phyloP scores from a whole-genome alignment of 2,888 invertebrate genomes.

The Torymus tubicola region DNA sequence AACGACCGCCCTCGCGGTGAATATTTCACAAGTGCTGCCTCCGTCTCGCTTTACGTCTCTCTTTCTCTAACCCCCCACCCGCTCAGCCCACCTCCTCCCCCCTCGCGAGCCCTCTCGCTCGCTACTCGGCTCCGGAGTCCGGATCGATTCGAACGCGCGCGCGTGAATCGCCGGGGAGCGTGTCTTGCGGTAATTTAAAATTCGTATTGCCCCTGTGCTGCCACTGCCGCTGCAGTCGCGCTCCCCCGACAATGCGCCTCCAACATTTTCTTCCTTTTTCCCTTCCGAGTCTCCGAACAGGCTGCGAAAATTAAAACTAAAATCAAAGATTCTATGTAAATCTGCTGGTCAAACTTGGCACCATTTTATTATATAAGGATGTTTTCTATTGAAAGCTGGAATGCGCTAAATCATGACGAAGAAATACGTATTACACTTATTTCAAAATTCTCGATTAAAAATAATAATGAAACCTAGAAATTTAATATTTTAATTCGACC shows the following conservation, averaged over 20 bases:
- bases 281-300: background rate
- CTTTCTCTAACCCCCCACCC: constrained; percentile 42
- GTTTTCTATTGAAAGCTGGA: no score
- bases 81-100: background rate
- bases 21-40: constrained; percentile 60
- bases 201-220: constrained; percentile 31
- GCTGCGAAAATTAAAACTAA: no score
- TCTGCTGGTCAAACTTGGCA: no score
- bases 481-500: no score
- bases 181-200: constrained; percentile 55
- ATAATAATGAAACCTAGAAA: no score
- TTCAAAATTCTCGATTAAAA: no score
- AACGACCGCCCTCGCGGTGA: constrained; percentile 58
- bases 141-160: constrained; percentile 39
- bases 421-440: no score
- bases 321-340: no score
- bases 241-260: constrained; percentile 20
- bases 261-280: background rate
- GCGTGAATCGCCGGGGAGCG: constrained; percentile 44
- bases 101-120: background rate
- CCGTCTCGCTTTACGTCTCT: constrained; percentile 41
- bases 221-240: background rate
- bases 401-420: no score
- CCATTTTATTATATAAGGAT: no score
- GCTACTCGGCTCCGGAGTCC: background rate